These are phyloP conservation scores for Thamnophis elegans DNA, from an alignment of 2,797 vertebrate genomes.

Conservation along the genomic window DNA sequence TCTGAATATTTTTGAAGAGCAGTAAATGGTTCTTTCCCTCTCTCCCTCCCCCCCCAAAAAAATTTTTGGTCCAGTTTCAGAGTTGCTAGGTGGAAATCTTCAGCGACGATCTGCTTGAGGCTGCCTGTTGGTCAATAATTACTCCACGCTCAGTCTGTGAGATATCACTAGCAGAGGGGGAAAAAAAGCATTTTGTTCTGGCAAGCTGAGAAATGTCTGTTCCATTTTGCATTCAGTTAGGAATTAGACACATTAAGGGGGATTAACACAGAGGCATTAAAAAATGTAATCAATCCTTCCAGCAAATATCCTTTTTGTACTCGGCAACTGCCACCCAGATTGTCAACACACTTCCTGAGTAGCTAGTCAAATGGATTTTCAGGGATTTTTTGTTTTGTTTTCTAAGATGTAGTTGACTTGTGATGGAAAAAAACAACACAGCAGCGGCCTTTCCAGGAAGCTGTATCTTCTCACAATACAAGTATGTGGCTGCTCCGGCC, in stretches of 20 bases:
- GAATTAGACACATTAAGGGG: slow-evolving; percentile 59
- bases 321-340: slow-evolving; percentile 10
- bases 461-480: background rate
- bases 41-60: slow-evolving; percentile 11
- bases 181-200: slow-evolving; percentile 49
- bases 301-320: slow-evolving; percentile 68
- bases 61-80: slow-evolving; percentile 51
- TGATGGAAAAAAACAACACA: background rate
- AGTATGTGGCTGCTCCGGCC: too few relatives aligned
- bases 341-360: background rate
- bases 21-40: slow-evolving; percentile 25
- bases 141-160: slow-evolving; percentile 47
- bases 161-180: slow-evolving; percentile 33
- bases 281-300: slow-evolving; percentile 65
- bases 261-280: slow-evolving; percentile 57
- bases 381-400: background rate
- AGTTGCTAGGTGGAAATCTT: slow-evolving; percentile 51
- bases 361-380: slow-evolving; percentile 15
- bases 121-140: slow-evolving; percentile 65
- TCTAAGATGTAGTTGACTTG: background rate
- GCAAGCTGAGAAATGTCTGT: slow-evolving; percentile 41
- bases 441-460: background rate
- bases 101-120: slow-evolving; percentile 56
- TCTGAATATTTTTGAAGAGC: slow-evolving; percentile 61
- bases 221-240: slow-evolving; percentile 56